Evolutionary conservation across 2,888 invertebrate genomes (phyloP).

Genomic region (Drosophila conformis): DNA sequence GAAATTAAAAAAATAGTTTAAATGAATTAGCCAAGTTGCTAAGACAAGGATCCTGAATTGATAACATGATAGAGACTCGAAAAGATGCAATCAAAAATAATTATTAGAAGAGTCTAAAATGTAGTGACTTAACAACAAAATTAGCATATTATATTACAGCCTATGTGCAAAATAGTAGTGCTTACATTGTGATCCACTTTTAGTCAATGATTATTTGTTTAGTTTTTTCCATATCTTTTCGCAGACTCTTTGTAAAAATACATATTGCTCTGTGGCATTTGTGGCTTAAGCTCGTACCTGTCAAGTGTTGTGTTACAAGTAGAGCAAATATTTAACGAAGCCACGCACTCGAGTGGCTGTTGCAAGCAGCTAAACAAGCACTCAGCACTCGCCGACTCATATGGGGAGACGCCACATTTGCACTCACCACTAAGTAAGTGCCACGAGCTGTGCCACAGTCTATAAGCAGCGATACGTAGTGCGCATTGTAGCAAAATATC

Average conservation of each 20-base stretch:
- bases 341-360: slow-evolving; percentile 53
- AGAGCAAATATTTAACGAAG: slow-evolving; percentile 68
- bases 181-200: neutral
- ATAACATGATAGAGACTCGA: neutral
- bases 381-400: slow-evolving; percentile 34
- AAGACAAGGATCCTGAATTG: neutral
- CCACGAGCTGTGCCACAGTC: slow-evolving; percentile 69
- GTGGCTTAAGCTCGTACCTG: slow-evolving; percentile 10
- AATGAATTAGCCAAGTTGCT: neutral
- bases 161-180: neutral
- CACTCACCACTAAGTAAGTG: slow-evolving; percentile 76
- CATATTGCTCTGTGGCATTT: slow-evolving; percentile 5
- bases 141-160: no score
- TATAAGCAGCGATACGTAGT: slow-evolving; percentile 70
- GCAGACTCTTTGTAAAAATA: neutral
- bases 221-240: neutral
- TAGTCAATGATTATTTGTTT: neutral
- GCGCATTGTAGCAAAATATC: slow-evolving; percentile 59
- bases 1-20: neutral
- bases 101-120: neutral
- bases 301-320: slow-evolving; percentile 36
- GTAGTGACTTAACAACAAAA: neutral
- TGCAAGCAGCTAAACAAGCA: slow-evolving; percentile 65
- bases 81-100: neutral
- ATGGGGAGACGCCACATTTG: slow-evolving; percentile 42